Base-by-base conservation (phyloP, 2,113 vertebrate genomes). In the Daphoenositta chrysoptera region DNA sequence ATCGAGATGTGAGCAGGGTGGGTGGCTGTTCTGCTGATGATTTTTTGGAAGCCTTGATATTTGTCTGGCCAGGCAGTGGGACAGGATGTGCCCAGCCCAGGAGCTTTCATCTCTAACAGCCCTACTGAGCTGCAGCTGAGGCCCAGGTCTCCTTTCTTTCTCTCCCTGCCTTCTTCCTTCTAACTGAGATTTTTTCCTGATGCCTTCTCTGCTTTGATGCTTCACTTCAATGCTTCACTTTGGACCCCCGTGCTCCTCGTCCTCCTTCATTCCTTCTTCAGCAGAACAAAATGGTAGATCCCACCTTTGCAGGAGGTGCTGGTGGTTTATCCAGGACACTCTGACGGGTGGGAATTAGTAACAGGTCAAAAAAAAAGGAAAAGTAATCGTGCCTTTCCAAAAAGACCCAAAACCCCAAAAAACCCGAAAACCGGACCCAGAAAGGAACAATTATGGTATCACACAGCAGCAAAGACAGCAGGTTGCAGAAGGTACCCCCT, bases 1-100 rank as follows among this genome's bases (percentile, higher is more conserved):
- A 10, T 1, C 0, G 1, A 70, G n/a, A 3, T 9, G 33, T n/a
- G 27, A 84, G 10, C 19, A 15, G 35, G 23, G 37, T 1, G 5
- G 24, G 60, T 8, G 35, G 40, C 37, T 51, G 57, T 53, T 51
- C 40, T 56, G 57, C 76, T 57, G 28, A 18, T 1, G 5, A 0
- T 6, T 28, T 60, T 54, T 39, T 53, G 72, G 68, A 53, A 83
- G 31, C n/a, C 14, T 40, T 31, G 10, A 24, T 68, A 17, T 9
- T 78, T 9, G 27, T 35, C 17, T 35, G 44, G 76, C 56, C 39
- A 26, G 53, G 47, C 2, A 2, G 11, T 1, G 2, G 51, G 53
- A 50, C 33, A 39, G 57, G 61, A 39, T 0, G 0, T 40, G 17
- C 18, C 15, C 66, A 85, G 24, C 13, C 45, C 2, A 5, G 35